Conservation (phyloP, 2,797 vertebrate genomes). For the Hemitrygon akajei region DNA sequence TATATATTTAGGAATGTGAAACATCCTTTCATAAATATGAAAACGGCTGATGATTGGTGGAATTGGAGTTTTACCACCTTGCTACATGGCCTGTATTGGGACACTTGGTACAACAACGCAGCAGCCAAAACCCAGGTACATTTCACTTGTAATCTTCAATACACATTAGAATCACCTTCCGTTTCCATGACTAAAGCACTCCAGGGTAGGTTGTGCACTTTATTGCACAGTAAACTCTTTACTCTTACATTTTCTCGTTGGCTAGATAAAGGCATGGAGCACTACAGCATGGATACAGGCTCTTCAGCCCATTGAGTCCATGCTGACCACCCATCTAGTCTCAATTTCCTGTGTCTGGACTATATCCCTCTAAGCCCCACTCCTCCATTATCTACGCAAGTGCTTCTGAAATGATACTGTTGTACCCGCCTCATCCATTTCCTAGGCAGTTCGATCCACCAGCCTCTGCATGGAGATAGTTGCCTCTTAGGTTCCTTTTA, state of each 20-base stretch:
- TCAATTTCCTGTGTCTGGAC: too few species aligned
- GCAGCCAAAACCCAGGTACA: slow-evolving; percentile 47
- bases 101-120: slow-evolving; percentile 29
- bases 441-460: too few species aligned
- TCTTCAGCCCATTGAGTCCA: too few species aligned
- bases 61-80: slow-evolving; percentile 56
- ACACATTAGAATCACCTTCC: not conserved
- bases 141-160: not conserved
- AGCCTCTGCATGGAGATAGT: too few species aligned
- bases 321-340: too few species aligned
- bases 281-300: too few species aligned
- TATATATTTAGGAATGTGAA: slow-evolving; percentile 46
- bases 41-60: slow-evolving; percentile 61
- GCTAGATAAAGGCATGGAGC: too few species aligned
- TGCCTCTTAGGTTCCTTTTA: too few species aligned
- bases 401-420: too few species aligned
- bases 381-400: too few species aligned
- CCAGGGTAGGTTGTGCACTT: not conserved
- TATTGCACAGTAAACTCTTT: not conserved
- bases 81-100: slow-evolving; percentile 52
- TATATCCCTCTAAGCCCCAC: too few species aligned
- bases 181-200: not conserved
- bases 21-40: slow-evolving; percentile 48
- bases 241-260: not conserved
- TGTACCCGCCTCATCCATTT: too few species aligned